These are phyloP conservation scores for Melanchra persicariae DNA, from an alignment of 2,888 invertebrate genomes.

Conservation along the genomic window DNA sequence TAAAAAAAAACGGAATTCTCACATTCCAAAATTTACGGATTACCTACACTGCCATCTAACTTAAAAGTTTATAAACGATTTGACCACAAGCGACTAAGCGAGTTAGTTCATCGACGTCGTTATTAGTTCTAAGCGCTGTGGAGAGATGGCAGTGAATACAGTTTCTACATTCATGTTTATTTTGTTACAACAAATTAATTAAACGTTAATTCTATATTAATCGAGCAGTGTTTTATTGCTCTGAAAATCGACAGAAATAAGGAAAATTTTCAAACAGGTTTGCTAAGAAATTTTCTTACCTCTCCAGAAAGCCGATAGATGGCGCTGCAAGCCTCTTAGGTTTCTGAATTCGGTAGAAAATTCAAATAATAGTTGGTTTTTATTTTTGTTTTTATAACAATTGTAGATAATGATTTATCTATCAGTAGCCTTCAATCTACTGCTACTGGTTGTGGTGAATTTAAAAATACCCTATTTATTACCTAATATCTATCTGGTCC, in stretches of 20 bases:
- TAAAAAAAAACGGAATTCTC: too few relatives aligned
- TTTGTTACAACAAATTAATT: background rate
- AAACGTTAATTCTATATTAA: background rate
- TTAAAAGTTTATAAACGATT: background rate
- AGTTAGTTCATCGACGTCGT: too few relatives aligned
- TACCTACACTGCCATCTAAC: conserved; percentile 33
- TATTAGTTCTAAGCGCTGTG: background rate
- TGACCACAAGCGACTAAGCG: background rate
- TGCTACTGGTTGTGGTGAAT: too few relatives aligned
- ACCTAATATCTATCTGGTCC: too few relatives aligned
- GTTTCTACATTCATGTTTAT: background rate
- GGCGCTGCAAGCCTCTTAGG: conserved; percentile 1
- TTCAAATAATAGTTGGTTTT: too few relatives aligned
- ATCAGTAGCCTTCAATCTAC: too few relatives aligned
- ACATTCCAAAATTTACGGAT: background rate
- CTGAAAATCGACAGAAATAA: too few relatives aligned
- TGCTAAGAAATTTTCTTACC: fast-evolving
- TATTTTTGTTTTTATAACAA: too few relatives aligned
- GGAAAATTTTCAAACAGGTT: too few relatives aligned
- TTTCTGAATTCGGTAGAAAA: background rate
- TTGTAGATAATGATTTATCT: too few relatives aligned
- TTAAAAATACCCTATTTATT: too few relatives aligned
- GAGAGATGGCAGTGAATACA: conserved; percentile 38
- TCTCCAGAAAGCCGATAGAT: conserved; percentile 7
- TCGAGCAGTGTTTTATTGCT: background rate